Base-by-base conservation (phyloP, 2,113 vertebrate species). In the Poeciliopsis retropinna region DNA sequence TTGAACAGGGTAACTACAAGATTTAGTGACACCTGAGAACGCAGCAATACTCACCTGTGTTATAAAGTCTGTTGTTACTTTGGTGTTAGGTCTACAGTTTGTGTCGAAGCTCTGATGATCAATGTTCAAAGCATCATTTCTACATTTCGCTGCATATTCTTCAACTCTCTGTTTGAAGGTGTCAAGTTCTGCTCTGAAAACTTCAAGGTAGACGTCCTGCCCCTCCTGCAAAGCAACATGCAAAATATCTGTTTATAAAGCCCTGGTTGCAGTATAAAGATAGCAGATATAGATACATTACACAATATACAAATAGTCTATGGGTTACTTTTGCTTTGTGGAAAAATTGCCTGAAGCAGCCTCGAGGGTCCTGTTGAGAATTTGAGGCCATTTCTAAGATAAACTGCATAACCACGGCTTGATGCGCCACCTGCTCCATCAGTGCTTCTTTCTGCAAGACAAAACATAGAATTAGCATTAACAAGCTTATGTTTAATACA, bases 401-500 rank as follows among this genome's bases (percentile, higher is more conserved):
- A 91, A 99, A 99, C 88, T 98, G 97, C 97, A 98, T 98, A 63
- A 95, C 98, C 27, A 99, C 96, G 69, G 97, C 96, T 90, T 99
- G 98, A 81, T 99, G 97, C 57, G 98, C 98, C 85, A 99, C 95
- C 94, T 99, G 97, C 90, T 97, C 97, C 98, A 99, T 99, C 70
- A 99, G 84, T 14, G 97, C 98, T 81, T 94, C 95, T 92, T 99
- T 99, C 98, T 99, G 60, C 19, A 78, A 31, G 37, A 78, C 57
- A 73, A 32, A 67, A 69, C 0, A 54, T 25, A 64, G 17, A 17
- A 15, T 15, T 4, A 11, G 8, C 14, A 65, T 22, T n/a, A 65
- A 27, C 14, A 19, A 9, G 28, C 5, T 22, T 9, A 19, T 5
- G 47, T 51, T 7, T 57, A n/a, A 22, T 5, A 11, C 22, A 57